Base-by-base conservation (phyloP, 2,888 invertebrate genomes). In the Erannis defoliaria region DNA sequence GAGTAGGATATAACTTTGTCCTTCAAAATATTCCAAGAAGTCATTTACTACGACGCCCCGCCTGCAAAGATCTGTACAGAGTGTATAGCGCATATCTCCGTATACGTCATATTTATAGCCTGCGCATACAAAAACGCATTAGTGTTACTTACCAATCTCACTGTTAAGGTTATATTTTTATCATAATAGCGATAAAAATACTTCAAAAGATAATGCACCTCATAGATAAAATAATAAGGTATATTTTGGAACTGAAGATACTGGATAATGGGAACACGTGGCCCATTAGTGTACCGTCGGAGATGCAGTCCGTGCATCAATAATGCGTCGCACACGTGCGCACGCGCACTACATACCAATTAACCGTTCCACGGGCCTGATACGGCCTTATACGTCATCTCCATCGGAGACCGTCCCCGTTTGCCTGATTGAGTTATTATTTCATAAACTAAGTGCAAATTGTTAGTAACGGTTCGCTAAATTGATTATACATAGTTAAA, bases 111-210 rank as follows among this genome's bases (percentile, higher is more conserved):
- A 82, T 88, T 88, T 86, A 87, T 86, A 80, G 79, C 73, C 73
- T 74, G 73, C 77, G 82, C 82, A 78, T 83, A 87, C 84, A 84
- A 81, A 86, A 88, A 87, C 74, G 81, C 88, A 88, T 88, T 86
- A 87, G 82, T 82, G 79, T 81, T 83, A 84, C 81, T 81, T 82
- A 83, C 79, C 74, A 78, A 78, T 78, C 71, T 78, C 75, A 74
- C 77, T 72, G 73, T 74, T 73, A 80, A 79, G 81, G 77, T 78
- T 79, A 77, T 77, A 77, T 70, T 79, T 88, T 83, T 86, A 84
- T 84, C 79, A 78, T 81, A 80, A 85, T 82, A 84, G 83, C 82
- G 76, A 57, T 60, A 42, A 42, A 56, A 16, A 4, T 3, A n/a
- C 9, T 12, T 9, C 37, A 38, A 40, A 35, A 14, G 16, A 60